These are phyloP conservation scores for Probosciger aterrimus DNA, from an alignment of 2,113 vertebrate species.

Conservation along the genomic window DNA sequence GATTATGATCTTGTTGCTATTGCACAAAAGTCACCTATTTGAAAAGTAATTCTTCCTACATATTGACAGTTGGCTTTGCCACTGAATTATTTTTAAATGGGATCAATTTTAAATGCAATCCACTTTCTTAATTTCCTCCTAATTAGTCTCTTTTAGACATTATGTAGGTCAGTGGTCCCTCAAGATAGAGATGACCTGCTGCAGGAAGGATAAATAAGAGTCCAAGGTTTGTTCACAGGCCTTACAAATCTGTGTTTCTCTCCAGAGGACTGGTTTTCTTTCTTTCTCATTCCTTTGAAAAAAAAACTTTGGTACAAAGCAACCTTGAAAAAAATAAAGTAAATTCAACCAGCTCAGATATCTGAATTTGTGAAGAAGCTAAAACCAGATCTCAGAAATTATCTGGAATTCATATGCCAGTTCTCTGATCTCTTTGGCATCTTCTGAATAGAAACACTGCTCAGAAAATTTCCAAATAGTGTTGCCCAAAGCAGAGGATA, in stretches of 20 bases:
- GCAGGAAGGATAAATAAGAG: background rate
- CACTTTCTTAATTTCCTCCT: background rate
- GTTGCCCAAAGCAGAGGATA: background rate
- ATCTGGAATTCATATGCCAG: background rate
- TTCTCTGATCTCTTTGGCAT: background rate
- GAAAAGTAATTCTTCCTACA: background rate
- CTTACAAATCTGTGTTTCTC: background rate
- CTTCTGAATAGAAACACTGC: background rate
- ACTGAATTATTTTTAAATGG: background rate
- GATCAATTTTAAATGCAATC: background rate
- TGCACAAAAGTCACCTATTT: background rate
- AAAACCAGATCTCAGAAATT: background rate
- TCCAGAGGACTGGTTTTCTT: background rate
- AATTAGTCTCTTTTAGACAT: background rate
- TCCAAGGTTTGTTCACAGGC: background rate
- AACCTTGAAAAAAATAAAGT: background rate
- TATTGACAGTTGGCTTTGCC: background rate
- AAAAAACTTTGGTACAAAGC: background rate
- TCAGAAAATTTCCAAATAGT: background rate
- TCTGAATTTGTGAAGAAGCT: background rate
- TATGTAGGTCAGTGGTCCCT: background rate
- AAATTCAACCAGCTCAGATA: background rate
- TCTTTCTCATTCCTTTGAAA: background rate
- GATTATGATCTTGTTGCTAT: background rate
- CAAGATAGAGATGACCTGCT: background rate